A percentile compares a stretch with the other conserved stretches of the same genome.
phyloP scores from a whole-genome alignment of 2,888 invertebrate genomes.

The Sphaerophoria rueppellii region DNA sequence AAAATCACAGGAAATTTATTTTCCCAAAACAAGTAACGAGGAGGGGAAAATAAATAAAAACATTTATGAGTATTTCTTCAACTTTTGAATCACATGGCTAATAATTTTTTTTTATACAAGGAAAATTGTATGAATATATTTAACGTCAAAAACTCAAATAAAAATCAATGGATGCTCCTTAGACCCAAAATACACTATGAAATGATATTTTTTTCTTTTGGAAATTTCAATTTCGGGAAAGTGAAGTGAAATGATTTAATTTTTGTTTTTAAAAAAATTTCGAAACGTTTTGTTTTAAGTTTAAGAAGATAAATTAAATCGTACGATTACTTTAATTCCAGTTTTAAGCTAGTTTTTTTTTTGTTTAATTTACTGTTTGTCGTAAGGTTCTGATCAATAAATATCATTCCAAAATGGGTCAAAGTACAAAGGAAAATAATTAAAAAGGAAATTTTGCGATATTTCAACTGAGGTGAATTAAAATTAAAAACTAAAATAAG shows the following conservation, averaged over 20 bases:
- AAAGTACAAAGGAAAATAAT: constrained; percentile 75
- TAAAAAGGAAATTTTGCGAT: constrained; percentile 74
- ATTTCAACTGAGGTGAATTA: constrained; percentile 41
- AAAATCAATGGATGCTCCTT: constrained; percentile 71
- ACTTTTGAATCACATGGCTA: not conserved
- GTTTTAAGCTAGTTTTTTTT: constrained; percentile 14
- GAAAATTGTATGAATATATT: not conserved
- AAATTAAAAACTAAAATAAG: constrained; percentile 38
- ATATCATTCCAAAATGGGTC: constrained; percentile 82
- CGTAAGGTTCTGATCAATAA: constrained; percentile 79
- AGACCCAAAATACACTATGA: constrained; percentile 74
- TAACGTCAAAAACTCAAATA: constrained; percentile 56
- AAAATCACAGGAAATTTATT: constrained; percentile 24
- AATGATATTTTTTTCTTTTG: constrained; percentile 75
- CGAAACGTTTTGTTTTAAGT: constrained; percentile 12
- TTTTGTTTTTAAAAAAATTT: not conserved
- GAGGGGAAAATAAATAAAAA: constrained; percentile 32
- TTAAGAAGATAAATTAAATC: constrained; percentile 59
- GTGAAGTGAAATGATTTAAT: constrained; percentile 31
- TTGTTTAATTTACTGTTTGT: not conserved
- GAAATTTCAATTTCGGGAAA: constrained; percentile 37
- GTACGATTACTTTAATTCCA: constrained; percentile 74
- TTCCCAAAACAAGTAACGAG: constrained; percentile 45
- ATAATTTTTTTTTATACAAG: not conserved
- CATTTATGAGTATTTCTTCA: not conserved